Base-by-base conservation (phyloP, 2,888 invertebrate species). In the Linyphia triangularis region DNA sequence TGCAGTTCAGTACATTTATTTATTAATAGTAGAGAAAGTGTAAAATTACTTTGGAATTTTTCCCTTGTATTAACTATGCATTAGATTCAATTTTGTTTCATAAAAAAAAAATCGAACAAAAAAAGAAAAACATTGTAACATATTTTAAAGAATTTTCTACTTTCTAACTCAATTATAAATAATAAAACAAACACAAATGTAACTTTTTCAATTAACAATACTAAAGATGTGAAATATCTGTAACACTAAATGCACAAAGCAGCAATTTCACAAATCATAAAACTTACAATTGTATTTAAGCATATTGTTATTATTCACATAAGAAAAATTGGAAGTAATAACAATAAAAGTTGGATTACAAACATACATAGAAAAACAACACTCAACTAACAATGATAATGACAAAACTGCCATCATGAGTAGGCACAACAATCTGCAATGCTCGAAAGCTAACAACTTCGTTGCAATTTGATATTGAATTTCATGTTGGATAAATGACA, bases 341-440 rank as follows among this genome's bases (percentile, higher is more conserved):
- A 26, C 26, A 61, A 61, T 61, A 26, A 51, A 51, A 51, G 51
- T 40, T 40, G 40, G 9, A 10, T 51, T 51, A 16, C 13, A 51
- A 51, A 51, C 51, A 51, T 51, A 51, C n/a, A 51, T 51, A 51
- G 61, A 61, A 22, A 26, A 24, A 61, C 61, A 61, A 61, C 26
- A 51, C 43, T 16, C 33, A 30, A 65, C 65, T 70, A 70, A 69
- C 26, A 59, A 26, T 63, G 63, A 86, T 59, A 51, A 30, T 69
- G 79, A 73, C 40, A 63, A 61, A 78, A 51, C 65, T 73, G 79
- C 78, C 51, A 70, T 63, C 37, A 73, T 73, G 28, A 79, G 24
- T 63, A 86, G 85, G 79, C 85, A 81, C 79, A 72, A 78, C 70
- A 57, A 73, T 83, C 51, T 72, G 85, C 79, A 65, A 22, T 40